Conservation (phyloP, 2,888 invertebrate species). For the Drosophila multiciliata region DNA sequence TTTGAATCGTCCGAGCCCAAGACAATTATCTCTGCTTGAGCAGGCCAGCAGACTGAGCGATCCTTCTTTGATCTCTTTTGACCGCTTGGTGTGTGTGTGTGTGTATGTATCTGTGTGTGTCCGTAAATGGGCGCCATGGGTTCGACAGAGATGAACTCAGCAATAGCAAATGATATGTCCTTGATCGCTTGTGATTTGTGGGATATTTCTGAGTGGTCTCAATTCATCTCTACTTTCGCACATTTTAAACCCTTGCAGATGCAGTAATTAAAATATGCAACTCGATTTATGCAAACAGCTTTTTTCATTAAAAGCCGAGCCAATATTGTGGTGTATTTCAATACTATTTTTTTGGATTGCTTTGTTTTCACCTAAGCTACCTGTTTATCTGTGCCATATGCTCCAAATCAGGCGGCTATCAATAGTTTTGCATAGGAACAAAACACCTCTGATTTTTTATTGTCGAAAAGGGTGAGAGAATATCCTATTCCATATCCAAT, state of each 20-base stretch:
- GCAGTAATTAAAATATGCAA: not conserved
- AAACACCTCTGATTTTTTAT: too few species aligned
- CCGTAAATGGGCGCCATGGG: slow-evolving; percentile 39
- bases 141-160: slow-evolving; percentile 23
- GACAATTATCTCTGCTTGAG: slow-evolving; percentile 75
- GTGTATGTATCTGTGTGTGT: slow-evolving; percentile 13
- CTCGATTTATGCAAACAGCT: not conserved
- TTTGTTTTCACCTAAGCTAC: too few species aligned
- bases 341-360: too few species aligned
- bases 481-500: too few species aligned
- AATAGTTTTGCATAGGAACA: too few species aligned
- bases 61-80: slow-evolving; percentile 41
- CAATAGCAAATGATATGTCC: slow-evolving; percentile 48
- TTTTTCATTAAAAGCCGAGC: not conserved
- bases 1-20: slow-evolving; percentile 63
- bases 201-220: slow-evolving; percentile 25
- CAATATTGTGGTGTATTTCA: not conserved
- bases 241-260: not conserved
- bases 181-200: slow-evolving; percentile 44
- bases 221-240: not conserved
- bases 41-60: slow-evolving; percentile 47
- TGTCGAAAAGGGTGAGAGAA: too few species aligned
- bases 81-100: slow-evolving; percentile 8
- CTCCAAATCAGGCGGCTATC: too few species aligned
- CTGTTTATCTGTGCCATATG: too few species aligned